These are phyloP conservation scores for Halyomorpha halys DNA, from an alignment of 1,140 invertebrate genomes.

Conservation along the genomic window DNA sequence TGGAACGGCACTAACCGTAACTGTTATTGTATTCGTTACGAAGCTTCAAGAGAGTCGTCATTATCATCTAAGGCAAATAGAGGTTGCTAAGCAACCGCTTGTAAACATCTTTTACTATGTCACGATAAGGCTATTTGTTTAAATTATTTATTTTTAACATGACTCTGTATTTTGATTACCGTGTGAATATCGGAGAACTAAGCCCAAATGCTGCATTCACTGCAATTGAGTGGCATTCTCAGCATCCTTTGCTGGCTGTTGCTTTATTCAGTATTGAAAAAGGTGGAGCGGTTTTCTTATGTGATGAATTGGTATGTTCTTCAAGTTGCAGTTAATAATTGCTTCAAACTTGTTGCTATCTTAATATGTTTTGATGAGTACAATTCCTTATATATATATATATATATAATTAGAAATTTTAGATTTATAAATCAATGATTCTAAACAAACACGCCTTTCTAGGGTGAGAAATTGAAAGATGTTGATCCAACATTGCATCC, in stretches of 20 bases:
- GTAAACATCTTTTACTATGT: too few relatives aligned
- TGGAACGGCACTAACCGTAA: too few relatives aligned
- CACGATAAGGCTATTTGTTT: too few relatives aligned
- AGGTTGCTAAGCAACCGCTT: too few relatives aligned
- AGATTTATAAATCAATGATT: too few relatives aligned
- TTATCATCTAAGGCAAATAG: too few relatives aligned
- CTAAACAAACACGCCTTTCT: conserved; percentile 26
- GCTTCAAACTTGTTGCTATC: too few relatives aligned
- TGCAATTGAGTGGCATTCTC: conserved; percentile 31
- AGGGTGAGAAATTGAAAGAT: conserved; percentile 69
- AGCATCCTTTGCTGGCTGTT: conserved; percentile 51
- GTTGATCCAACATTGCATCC: conserved; percentile 63
- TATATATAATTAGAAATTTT: too few relatives aligned
- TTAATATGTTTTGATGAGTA: too few relatives aligned
- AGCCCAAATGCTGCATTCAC: conserved; percentile 20
- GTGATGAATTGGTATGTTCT: conserved; percentile 65
- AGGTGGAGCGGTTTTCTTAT: conserved; percentile 77
- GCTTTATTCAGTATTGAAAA: conserved; percentile 75
- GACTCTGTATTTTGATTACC: conserved; percentile 34
- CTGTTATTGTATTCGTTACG: too few relatives aligned
- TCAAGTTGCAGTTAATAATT: background rate
- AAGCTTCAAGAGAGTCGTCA: too few relatives aligned
- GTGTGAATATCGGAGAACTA: conserved; percentile 29
- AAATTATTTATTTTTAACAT: conserved; percentile 20
- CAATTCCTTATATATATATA: too few relatives aligned